Percentiles rank a stretch among this genome's conserved stretches.
Conservation (phyloP, 2,797 vertebrate genomes). For the Tachyglossus aculeatus region DNA sequence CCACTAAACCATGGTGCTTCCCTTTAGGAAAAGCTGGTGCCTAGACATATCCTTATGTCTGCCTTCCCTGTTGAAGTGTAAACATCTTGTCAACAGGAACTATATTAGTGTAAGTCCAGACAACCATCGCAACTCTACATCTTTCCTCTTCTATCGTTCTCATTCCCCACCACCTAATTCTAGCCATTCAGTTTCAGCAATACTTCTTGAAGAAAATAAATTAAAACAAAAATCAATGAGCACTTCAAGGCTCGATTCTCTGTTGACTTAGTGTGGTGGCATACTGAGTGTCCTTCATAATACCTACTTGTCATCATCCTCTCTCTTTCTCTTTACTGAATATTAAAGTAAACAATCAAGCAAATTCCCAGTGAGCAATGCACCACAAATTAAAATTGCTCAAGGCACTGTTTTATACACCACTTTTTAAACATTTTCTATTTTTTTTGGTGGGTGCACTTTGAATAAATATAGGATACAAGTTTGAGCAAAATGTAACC, state of each 20-base stretch:
- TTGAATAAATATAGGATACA: conserved; percentile 46
- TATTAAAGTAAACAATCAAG: conserved; percentile 74
- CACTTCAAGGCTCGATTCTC: too few relatives aligned
- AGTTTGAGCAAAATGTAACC: conserved; percentile 48
- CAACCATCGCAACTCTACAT: too few relatives aligned
- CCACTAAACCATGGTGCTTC: too few relatives aligned
- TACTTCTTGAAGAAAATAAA: not conserved
- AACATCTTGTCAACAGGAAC: too few relatives aligned
- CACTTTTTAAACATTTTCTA: conserved; percentile 44
- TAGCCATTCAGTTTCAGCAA: conserved; percentile 13
- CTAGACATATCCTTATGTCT: too few relatives aligned
- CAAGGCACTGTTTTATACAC: conserved; percentile 56
- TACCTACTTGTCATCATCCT: conserved; percentile 68
- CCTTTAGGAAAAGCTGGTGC: too few relatives aligned
- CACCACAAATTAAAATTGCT: conserved; percentile 57
- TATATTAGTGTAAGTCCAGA: too few relatives aligned
- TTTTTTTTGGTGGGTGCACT: conserved; percentile 33
- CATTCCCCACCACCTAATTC: too few relatives aligned
- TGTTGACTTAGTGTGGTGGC: conserved; percentile 58
- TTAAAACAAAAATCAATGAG: conserved; percentile 36
- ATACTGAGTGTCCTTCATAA: conserved; percentile 57
- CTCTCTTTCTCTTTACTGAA: conserved; percentile 59
- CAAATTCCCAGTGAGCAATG: conserved; percentile 44
- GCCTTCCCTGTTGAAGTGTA: too few relatives aligned
- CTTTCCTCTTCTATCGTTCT: too few relatives aligned